Percentiles rank a stretch among this genome's conserved stretches.
Conservation (phyloP, 1,140 invertebrate genomes). For the Papilio xuthus region DNA sequence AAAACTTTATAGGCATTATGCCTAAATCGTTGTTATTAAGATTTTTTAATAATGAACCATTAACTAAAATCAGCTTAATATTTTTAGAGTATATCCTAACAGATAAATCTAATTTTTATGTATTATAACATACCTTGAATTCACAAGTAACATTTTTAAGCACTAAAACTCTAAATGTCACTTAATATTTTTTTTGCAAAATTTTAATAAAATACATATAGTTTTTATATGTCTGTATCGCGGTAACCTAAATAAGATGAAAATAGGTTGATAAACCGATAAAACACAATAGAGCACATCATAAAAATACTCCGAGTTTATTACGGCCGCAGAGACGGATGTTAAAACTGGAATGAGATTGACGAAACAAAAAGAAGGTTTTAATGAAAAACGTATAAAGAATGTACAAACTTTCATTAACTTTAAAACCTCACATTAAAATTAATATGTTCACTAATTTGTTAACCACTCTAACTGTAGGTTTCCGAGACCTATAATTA, state of each 20-base stretch:
- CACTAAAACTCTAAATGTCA: neutral
- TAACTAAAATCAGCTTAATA: too few species aligned
- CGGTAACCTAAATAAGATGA: slow-evolving; percentile 30
- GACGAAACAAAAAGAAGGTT: neutral
- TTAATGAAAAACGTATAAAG: slow-evolving; percentile 12
- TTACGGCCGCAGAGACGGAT: neutral
- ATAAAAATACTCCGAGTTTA: slow-evolving; percentile 22
- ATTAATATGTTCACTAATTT: neutral
- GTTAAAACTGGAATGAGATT: slow-evolving; percentile 18
- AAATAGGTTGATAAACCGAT: slow-evolving; percentile 32
- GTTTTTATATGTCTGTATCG: neutral
- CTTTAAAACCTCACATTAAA: neutral
- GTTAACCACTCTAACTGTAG: neutral
- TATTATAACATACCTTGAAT: too few species aligned
- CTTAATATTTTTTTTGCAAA: neutral
- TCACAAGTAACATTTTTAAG: too few species aligned
- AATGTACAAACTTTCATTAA: neutral
- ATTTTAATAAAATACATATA: neutral
- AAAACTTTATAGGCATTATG: too few species aligned
- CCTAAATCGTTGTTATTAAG: too few species aligned
- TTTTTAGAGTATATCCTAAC: too few species aligned
- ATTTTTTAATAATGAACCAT: too few species aligned
- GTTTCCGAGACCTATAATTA: too few species aligned
- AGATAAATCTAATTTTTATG: too few species aligned
- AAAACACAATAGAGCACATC: slow-evolving; percentile 24